Evolutionary conservation across 2,888 invertebrate genomes (phyloP), one percentile per base, ranked within the genome.

Genomic region (Eurytoma adleriae): DNA sequence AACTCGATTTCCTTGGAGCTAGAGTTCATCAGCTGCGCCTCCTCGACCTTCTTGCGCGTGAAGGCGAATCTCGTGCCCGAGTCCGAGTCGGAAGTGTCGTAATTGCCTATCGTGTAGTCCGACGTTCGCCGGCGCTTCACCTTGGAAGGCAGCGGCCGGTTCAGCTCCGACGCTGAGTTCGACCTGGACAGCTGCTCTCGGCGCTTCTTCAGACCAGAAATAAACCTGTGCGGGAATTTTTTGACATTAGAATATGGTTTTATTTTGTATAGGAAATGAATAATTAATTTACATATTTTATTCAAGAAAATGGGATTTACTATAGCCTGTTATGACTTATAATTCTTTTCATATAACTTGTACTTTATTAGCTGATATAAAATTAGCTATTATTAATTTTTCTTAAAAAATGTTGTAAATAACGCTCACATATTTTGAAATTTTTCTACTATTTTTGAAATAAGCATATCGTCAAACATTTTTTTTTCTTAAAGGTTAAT

Each of bases 101-200:
- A 52, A 0, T n/a, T 73, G 16, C 71, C 71, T 10, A 68, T 62
- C 1, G 79, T 74, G 59, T 78, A 72, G 59, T 82, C 82, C 7
- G 80, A 80, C 10, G 66, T 68, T 18, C 82, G 66, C 5, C 82
- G 72, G 1, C 78, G 78, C 16, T 80, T 82, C n/a, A 78, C 73
- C 16, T 78, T 80, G 3, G 69, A 50, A 75, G 69, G 83, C 50
- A 74, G 83, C 67, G 68, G 75, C 50, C 1, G 84, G 70, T 18
- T 73, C 1, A 87, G 61, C 52, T 86, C 84, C 0, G 88, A 86
- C 16, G 82, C 84, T 0, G 88, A 87, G 62, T 80, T 86, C 4
- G 87, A 86, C 20, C 84, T 83, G 14, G 83, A 85, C 12, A 88
- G 67, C 40, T 40, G 40, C 24, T 85, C 85, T 5, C 83, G 84